Percentiles rank a stretch among this genome's conserved stretches.
Evolutionary conservation across 2,888 invertebrate genomes (phyloP).

Genomic region (Falcaria lacertinaria): DNA sequence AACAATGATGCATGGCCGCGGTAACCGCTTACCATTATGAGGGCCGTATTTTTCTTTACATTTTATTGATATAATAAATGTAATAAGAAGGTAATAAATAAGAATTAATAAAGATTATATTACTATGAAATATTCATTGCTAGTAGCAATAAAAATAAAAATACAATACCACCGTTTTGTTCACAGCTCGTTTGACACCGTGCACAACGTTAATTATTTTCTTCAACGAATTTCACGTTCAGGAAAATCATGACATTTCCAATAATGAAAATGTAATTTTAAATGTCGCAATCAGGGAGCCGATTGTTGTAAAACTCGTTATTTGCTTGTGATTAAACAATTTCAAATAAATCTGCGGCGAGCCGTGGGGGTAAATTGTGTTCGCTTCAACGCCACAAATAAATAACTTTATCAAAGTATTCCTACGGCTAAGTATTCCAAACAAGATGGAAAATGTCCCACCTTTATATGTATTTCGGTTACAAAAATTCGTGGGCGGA

Average conservation of each 20-base stretch:
- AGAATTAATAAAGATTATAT: too few species aligned
- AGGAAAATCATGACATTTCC: constrained; percentile 14
- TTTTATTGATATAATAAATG: too few species aligned
- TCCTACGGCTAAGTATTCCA: background rate
- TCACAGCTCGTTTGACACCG: background rate
- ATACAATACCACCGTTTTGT: too few species aligned
- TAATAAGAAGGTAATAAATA: too few species aligned
- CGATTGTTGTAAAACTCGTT: constrained; percentile 28
- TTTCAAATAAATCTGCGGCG: constrained; percentile 28
- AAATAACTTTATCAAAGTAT: background rate
- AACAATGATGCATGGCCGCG: too few species aligned
- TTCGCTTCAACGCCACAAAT: background rate
- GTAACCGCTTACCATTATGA: too few species aligned
- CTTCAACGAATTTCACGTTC: constrained; percentile 30
- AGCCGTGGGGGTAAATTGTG: constrained; percentile 7
- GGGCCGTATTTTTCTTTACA: too few species aligned
- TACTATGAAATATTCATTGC: too few species aligned
- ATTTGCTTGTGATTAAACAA: constrained; percentile 27
- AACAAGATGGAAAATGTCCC: background rate
- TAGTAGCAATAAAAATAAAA: too few species aligned
- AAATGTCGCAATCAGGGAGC: constrained; percentile 31
- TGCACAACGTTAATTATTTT: constrained; percentile 45
- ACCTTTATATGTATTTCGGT: background rate
- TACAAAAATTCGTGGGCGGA: constrained; percentile 6
- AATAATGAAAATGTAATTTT: constrained; percentile 18